Percentiles rank a stretch among this genome's conserved stretches.
phyloP scores from a whole-genome alignment of 2,797 vertebrate genomes.

The Naso thynnoides region DNA sequence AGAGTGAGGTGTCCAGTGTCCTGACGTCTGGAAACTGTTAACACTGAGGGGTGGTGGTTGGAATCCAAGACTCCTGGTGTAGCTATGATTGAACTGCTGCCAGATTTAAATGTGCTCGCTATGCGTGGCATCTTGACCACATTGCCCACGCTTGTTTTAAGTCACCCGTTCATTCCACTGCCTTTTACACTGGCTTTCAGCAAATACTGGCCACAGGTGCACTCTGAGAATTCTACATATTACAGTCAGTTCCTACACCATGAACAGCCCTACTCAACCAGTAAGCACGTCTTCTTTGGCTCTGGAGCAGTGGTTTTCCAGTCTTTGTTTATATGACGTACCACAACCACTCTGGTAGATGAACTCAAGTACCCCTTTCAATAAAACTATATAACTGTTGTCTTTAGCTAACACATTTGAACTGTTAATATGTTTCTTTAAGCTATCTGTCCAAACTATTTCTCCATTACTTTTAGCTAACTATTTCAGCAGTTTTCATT shows the following conservation, averaged over 20 bases:
- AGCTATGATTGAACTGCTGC: slow-evolving; percentile 24
- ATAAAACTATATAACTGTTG: not conserved
- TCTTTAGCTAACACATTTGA: not conserved
- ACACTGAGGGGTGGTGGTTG: slow-evolving; percentile 34
- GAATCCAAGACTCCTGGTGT: slow-evolving; percentile 55
- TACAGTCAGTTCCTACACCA: not conserved
- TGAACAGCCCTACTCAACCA: not conserved
- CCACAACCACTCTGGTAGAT: not conserved
- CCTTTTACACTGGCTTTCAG: slow-evolving; percentile 1
- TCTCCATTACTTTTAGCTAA: not conserved
- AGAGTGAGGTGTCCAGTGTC: slow-evolving; percentile 66
- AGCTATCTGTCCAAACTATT: not conserved
- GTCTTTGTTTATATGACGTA: not conserved
- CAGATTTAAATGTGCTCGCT: slow-evolving; percentile 28
- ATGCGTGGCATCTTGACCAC: slow-evolving; percentile 19
- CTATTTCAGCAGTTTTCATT: not conserved
- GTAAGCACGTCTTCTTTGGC: not conserved
- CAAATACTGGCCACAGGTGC: not conserved
- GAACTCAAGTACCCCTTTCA: not conserved
- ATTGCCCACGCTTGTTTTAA: slow-evolving; percentile 32
- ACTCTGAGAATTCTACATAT: not conserved
- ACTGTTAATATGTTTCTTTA: not conserved
- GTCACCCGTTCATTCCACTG: not conserved
- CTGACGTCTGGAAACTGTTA: slow-evolving; percentile 69
- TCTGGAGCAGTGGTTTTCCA: not conserved